Evolutionary conservation across 2,113 vertebrate genomes (phyloP).

Genomic region (Callionymus lyra): DNA sequence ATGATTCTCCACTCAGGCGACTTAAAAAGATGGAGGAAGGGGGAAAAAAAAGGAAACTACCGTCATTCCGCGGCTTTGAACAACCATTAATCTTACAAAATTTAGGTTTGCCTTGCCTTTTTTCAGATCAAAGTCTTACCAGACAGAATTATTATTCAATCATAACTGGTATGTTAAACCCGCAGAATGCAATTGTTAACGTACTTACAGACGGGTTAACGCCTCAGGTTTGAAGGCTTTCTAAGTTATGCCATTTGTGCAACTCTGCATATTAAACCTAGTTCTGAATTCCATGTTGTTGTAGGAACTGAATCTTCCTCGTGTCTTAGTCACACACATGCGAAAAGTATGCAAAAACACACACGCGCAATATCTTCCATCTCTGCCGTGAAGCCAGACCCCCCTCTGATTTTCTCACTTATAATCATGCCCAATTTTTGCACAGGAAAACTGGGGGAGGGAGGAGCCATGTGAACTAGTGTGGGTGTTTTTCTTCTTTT

Average conservation of each 20-base stretch:
- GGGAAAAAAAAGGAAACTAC: constrained; percentile 24
- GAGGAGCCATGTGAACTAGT: constrained; percentile 56
- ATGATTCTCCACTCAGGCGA: constrained; percentile 58
- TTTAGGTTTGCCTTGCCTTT: constrained; percentile 51
- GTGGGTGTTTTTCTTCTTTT: constrained; percentile 56
- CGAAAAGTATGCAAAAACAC: constrained; percentile 29
- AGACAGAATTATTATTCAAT: constrained; percentile 55
- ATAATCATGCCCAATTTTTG: constrained; percentile 70
- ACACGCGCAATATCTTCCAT: constrained; percentile 48
- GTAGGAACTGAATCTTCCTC: no score
- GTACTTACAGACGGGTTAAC: constrained; percentile 55
- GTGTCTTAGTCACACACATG: no score
- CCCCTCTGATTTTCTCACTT: constrained; percentile 68
- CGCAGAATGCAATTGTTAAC: constrained; percentile 57
- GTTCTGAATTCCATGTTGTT: constrained; percentile 45
- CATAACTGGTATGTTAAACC: constrained; percentile 51
- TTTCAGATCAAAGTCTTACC: constrained; percentile 61
- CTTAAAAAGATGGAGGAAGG: constrained; percentile 47
- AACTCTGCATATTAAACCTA: constrained; percentile 63
- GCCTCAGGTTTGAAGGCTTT: constrained; percentile 58
- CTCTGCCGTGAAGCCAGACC: constrained; percentile 62
- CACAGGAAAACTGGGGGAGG: constrained; percentile 60
- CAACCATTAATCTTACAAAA: constrained; percentile 66
- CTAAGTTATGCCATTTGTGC: constrained; percentile 62
- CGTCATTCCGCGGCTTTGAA: constrained; percentile 53